Evolutionary conservation across 2,113 vertebrate genomes (phyloP), one percentile per base, ranked within the genome.

Genomic region (Oreochromis aureus): DNA sequence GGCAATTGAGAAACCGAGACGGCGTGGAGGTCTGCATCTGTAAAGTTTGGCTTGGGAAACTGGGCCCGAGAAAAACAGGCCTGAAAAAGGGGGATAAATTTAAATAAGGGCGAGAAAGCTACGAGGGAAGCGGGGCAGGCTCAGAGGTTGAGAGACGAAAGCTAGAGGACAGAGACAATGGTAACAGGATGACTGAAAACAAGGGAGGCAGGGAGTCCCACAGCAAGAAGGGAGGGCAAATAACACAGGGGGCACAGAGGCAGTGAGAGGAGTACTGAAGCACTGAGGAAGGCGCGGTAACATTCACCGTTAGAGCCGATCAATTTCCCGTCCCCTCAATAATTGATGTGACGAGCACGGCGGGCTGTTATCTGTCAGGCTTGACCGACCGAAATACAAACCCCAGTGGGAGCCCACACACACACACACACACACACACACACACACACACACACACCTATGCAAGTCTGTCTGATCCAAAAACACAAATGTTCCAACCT

Each of bases 321-420:
- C 95, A 95, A 95, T 96, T 95, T 93, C 92, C 89, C 30, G 48
- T 91, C 89, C 93, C 87, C 85, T 95, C 90, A 94, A 96, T 96
- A 96, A 97, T 95, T 94, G 94, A 96, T 96, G 92, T 93, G 93
- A 96, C 89, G 82, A 95, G 92, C 85, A 83, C 73, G 73, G 84
- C 55, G 91, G 89, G 88, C 86, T 91, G 91, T 94, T 95, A 94
- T 94, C 91, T 94, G 94, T 95, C 94, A 93, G 85, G 92, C 86
- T 87, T 93, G 88, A 91, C 90, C 80, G 86, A 92, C 91, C 78
- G 48, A 89, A 93, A 94, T 90, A 94, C 95, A 95, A 95, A 94
- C 87, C 92, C 93, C 88, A 89, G 66, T 79, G 92, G 90, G 86
- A 79, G 79, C 80, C 9, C 32, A 39, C 41, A 32, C 30, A 34